These are phyloP conservation scores for Daboia siamensis DNA, from an alignment of 2,113 vertebrate genomes.

Conservation along the genomic window DNA sequence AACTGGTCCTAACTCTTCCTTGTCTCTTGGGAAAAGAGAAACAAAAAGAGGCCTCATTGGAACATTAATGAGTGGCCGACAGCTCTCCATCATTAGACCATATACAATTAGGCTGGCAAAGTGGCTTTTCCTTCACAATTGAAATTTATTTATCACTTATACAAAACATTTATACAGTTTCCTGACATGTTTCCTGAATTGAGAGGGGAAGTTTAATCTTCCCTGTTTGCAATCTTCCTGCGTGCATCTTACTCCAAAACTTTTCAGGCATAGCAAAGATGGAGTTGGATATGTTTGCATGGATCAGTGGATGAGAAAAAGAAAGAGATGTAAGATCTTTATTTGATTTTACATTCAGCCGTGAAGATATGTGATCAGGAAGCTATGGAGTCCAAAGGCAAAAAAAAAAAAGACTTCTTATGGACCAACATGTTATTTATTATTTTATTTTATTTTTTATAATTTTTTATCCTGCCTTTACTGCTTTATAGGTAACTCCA, in stretches of 20 bases:
- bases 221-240: no score
- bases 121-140: not conserved
- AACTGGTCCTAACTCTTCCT: not conserved
- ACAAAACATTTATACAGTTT: not conserved
- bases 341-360: not conserved
- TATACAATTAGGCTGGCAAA: not conserved
- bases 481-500: not conserved
- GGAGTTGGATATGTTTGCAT: not conserved
- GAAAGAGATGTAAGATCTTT: not conserved
- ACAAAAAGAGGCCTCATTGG: not conserved
- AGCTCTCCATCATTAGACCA: not conserved
- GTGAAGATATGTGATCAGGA: not conserved
- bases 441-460: not conserved
- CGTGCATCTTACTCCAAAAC: not conserved
- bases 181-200: not conserved
- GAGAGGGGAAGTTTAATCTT: not conserved
- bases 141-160: not conserved
- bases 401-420: not conserved
- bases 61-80: not conserved
- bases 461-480: not conserved
- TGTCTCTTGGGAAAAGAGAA: not conserved
- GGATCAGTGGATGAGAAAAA: not conserved
- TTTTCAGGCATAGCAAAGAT: not conserved
- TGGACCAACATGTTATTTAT: not conserved
- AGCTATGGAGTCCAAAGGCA: not conserved